phyloP scores from a whole-genome alignment of 2,797 vertebrate species.

The Chelon labrosus region DNA sequence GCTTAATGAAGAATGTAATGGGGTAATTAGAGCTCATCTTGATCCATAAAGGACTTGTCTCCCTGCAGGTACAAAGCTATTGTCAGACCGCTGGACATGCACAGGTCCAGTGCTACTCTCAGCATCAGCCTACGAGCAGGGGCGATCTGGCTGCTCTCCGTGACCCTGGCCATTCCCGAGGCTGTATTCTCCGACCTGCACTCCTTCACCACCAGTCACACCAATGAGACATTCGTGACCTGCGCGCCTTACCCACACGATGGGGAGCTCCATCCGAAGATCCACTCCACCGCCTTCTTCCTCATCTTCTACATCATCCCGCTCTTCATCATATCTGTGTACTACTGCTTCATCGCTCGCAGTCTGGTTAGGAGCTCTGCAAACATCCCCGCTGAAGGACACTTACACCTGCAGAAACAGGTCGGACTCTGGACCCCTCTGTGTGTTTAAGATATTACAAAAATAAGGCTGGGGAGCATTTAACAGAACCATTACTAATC shows the following conservation, averaged over 20 bases:
- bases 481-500: no score
- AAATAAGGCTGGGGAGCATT: no score
- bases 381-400: conserved; percentile 92
- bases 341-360: conserved; percentile 95
- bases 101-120: conserved; percentile 86
- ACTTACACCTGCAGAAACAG: conserved; percentile 82
- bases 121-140: conserved; percentile 88
- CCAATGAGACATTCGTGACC: conserved; percentile 92
- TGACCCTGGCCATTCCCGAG: conserved; percentile 93
- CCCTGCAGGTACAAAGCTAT: conserved; percentile 93
- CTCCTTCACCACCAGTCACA: conserved; percentile 88
- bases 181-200: conserved; percentile 95
- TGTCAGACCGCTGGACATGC: conserved; percentile 93
- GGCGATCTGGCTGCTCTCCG: conserved; percentile 94
- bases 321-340: conserved; percentile 93
- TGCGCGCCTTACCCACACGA: conserved; percentile 94
- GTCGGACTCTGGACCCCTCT: conserved; percentile 20
- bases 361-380: conserved; percentile 92
- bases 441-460: no score
- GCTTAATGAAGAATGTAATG: not conserved
- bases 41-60: not conserved
- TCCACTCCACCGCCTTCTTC: conserved; percentile 94
- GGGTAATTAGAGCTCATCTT: not conserved
- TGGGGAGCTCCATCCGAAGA: conserved; percentile 92
- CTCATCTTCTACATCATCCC: conserved; percentile 95